A percentile compares a stretch with the other conserved stretches of the same genome.
Evolutionary conservation across 2,888 invertebrate genomes (phyloP).

Genomic region (Cistogaster globosa): DNA sequence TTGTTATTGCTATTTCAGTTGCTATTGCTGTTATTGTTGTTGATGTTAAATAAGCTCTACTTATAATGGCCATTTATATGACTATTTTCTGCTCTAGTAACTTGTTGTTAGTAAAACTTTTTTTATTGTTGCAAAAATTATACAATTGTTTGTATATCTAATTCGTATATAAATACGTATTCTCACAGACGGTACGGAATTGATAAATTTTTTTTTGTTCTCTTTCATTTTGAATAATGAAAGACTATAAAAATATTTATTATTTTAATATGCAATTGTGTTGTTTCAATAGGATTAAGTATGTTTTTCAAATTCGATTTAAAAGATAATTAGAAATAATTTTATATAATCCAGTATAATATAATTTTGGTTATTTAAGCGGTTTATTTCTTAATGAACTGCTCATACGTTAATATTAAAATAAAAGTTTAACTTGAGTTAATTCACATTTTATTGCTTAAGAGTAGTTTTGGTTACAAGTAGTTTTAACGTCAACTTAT

Average conservation of each 20-base stretch:
- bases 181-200: conserved; percentile 74
- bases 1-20: conserved; percentile 43
- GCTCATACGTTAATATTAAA: no score
- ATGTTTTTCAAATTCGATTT: conserved; percentile 21
- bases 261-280: conserved; percentile 49
- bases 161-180: neutral
- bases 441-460: no score
- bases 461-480: no score
- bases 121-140: conserved; percentile 21
- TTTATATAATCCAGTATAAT: neutral
- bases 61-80: conserved; percentile 81
- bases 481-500: no score
- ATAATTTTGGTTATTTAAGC: no score
- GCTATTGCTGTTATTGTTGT: conserved; percentile 6
- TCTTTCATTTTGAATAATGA: conserved; percentile 41
- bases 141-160: conserved; percentile 32
- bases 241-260: conserved; percentile 53
- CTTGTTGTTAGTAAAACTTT: conserved; percentile 39
- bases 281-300: conserved; percentile 47
- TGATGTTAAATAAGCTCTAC: conserved; percentile 74
- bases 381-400: no score
- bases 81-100: conserved; percentile 76
- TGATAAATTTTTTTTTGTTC: conserved; percentile 74
- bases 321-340: conserved; percentile 4
- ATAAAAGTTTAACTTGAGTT: no score